These are phyloP conservation scores for Drosophila oshimai DNA, from an alignment of 1,140 invertebrate genomes.

Conservation along the genomic window DNA sequence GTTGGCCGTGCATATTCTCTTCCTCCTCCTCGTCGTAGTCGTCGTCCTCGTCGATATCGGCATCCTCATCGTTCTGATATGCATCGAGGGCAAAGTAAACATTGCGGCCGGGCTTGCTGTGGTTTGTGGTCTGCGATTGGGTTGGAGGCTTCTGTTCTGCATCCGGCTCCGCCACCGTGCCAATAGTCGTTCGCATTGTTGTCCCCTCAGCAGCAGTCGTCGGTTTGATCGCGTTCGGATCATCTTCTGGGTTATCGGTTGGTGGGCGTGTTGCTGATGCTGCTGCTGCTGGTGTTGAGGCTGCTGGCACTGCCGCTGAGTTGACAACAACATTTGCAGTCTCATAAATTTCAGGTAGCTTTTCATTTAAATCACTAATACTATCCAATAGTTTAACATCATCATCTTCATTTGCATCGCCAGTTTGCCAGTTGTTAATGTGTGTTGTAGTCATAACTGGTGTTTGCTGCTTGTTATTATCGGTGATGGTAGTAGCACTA, in stretches of 20 bases:
- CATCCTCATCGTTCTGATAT: conserved; percentile 74
- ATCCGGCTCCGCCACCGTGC: conserved; percentile 49
- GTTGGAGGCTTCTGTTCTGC: conserved; percentile 12
- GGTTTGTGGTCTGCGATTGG: conserved; percentile 1
- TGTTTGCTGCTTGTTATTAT: conserved; percentile 46
- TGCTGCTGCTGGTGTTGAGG: conserved; percentile 16
- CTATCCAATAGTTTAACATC: conserved; percentile 82
- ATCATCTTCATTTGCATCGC: conserved; percentile 52
- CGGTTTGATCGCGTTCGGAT: conserved; percentile 40
- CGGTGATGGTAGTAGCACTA: conserved; percentile 79
- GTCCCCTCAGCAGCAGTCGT: conserved; percentile 60
- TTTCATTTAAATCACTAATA: conserved; percentile 83
- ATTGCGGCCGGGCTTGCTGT: conserved; percentile 54
- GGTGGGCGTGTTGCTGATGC: conserved; percentile 60
- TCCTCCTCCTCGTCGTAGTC: conserved; percentile 55
- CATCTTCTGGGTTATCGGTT: conserved; percentile 58
- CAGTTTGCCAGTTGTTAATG: conserved; percentile 58
- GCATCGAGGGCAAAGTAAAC: conserved; percentile 69
- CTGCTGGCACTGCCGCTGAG: conserved; percentile 69
- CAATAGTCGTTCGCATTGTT: conserved; percentile 82
- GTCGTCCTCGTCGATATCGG: conserved; percentile 68
- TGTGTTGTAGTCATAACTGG: conserved; percentile 62
- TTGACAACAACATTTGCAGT: conserved; percentile 82
- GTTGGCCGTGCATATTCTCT: conserved; percentile 8
- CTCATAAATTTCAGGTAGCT: conserved; percentile 83